These are phyloP conservation scores for Notocelia uddmanniana DNA, from an alignment of 2,888 invertebrate species.

Conservation along the genomic window DNA sequence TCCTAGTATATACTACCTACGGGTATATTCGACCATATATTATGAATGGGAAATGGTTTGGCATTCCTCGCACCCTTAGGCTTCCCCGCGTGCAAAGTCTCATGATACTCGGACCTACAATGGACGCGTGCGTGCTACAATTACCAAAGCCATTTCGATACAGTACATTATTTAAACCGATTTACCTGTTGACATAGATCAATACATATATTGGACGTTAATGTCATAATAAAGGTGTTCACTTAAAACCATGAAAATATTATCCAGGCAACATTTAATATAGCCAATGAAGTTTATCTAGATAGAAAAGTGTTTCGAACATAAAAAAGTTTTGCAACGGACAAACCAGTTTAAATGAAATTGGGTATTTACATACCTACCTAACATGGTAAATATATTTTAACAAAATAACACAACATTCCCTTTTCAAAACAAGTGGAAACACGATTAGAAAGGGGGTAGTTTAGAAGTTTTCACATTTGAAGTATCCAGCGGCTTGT, in stretches of 20 bases:
- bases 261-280: too few relatives aligned
- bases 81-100: too few relatives aligned
- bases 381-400: neutral
- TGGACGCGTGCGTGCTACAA: neutral
- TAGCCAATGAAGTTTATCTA: too few relatives aligned
- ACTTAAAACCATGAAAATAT: too few relatives aligned
- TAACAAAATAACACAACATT: conserved; percentile 26
- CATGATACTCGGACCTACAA: too few relatives aligned
- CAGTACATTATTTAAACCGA: too few relatives aligned
- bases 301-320: too few relatives aligned
- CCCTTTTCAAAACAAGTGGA: conserved; percentile 33
- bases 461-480: conserved; percentile 46
- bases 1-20: neutral
- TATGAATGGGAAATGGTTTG: neutral
- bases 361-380: neutral
- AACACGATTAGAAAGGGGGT: conserved; percentile 43
- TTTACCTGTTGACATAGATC: too few relatives aligned
- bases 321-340: too few relatives aligned
- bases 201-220: too few relatives aligned
- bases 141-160: neutral
- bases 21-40: neutral
- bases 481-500: conserved; percentile 44
- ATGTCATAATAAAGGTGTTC: too few relatives aligned
- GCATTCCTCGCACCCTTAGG: too few relatives aligned
- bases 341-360: neutral